A percentile compares a stretch with the other conserved stretches of the same genome.
Conservation (phyloP, 2,113 vertebrate genomes). For the Cranoglanis bouderius region DNA sequence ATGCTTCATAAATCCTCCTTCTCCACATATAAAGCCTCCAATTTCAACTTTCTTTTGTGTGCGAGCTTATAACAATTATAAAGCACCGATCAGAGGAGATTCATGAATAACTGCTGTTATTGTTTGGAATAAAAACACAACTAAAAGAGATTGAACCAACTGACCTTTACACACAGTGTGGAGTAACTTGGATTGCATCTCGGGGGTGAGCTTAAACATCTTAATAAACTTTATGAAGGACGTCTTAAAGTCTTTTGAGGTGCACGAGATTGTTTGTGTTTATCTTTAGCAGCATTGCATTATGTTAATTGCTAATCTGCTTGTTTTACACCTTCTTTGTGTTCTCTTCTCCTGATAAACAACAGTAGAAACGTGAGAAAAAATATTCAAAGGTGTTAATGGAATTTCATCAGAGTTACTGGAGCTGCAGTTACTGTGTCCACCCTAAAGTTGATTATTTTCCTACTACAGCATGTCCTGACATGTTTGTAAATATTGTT, state of each 20-base stretch:
- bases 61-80: neutral
- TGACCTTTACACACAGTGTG: neutral
- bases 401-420: neutral
- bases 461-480: neutral
- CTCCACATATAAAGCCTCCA: neutral
- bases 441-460: neutral
- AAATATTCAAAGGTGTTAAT: neutral
- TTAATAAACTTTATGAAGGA: neutral
- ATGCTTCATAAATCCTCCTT: conserved; percentile 13
- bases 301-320: neutral
- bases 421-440: neutral
- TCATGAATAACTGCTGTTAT: neutral
- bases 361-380: neutral
- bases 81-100: neutral
- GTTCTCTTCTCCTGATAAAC: neutral
- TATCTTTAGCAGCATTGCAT: neutral
- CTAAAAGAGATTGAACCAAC: neutral
- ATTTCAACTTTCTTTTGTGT: conserved; percentile 19
- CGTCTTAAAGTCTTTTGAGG: neutral
- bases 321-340: neutral
- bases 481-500: neutral
- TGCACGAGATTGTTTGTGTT: neutral
- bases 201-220: neutral
- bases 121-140: conserved; percentile 4
- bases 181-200: neutral